phyloP scores from a whole-genome alignment of 2,888 invertebrate species.

The Amphimallon solstitiale region DNA sequence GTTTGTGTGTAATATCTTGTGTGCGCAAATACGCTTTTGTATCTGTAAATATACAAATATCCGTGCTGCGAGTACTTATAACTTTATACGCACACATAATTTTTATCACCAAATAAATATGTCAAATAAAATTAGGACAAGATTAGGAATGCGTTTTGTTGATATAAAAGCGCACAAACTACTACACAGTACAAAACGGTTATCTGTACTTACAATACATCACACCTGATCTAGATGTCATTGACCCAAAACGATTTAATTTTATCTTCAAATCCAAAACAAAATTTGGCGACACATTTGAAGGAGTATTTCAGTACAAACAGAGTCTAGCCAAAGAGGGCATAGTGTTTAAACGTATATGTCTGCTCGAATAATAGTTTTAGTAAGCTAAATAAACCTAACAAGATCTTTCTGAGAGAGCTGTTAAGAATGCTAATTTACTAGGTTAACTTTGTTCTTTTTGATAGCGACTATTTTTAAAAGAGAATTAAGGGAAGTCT shows the following conservation, averaged over 20 bases:
- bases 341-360: not conserved
- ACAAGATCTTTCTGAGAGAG: no score
- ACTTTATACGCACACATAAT: not conserved
- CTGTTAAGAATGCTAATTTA: no score
- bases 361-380: not conserved
- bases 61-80: not conserved
- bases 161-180: conserved; percentile 21
- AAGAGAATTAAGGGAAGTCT: no score
- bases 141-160: conserved; percentile 27
- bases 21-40: no score
- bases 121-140: conserved; percentile 30
- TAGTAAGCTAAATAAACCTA: no score
- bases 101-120: conserved; percentile 27
- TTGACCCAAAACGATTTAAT: conserved; percentile 31
- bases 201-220: conserved; percentile 7
- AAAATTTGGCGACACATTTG: conserved; percentile 13
- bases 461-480: no score
- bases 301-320: conserved; percentile 18
- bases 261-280: conserved; percentile 23
- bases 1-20: no score
- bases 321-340: conserved; percentile 22
- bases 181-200: conserved; percentile 16
- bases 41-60: no score
- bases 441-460: no score
- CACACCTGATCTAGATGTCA: conserved; percentile 22